These are phyloP conservation scores for Halcyon badia DNA, from an alignment of 2,797 vertebrate species.

Conservation along the genomic window DNA sequence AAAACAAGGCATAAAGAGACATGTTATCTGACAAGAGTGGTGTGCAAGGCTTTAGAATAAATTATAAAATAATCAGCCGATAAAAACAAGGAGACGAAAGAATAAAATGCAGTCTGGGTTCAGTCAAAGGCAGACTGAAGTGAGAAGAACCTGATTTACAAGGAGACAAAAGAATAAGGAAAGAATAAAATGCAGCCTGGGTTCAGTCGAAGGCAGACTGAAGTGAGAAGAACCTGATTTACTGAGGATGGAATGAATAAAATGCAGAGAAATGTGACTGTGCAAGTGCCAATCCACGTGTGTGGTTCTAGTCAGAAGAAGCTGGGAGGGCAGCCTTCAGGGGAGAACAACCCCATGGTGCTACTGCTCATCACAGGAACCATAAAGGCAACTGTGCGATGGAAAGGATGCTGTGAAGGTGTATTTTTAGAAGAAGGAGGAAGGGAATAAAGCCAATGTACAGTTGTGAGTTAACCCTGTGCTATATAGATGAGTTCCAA, in stretches of 20 bases:
- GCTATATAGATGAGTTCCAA: neutral
- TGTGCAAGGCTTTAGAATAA: neutral
- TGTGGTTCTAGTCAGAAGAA: neutral
- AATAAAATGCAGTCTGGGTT: neutral
- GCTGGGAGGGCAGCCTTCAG: neutral
- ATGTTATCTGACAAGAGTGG: neutral
- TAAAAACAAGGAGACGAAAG: neutral
- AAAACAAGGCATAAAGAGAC: neutral
- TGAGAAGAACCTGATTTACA: neutral
- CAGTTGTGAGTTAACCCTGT: neutral
- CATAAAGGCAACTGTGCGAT: neutral
- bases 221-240: neutral
- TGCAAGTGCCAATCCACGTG: neutral
- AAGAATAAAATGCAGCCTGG: neutral
- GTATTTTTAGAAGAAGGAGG: neutral
- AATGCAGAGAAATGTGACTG: neutral
- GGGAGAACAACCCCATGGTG: neutral
- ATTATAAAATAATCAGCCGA: neutral
- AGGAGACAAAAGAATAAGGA: neutral
- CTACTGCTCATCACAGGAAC: neutral
- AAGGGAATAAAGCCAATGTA: neutral
- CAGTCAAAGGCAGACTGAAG: neutral
- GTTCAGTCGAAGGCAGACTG: neutral
- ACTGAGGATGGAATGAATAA: neutral
- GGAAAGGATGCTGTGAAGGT: neutral